These are phyloP conservation scores for Acronicta alni DNA, from an alignment of 2,888 invertebrate species.

Conservation along the genomic window DNA sequence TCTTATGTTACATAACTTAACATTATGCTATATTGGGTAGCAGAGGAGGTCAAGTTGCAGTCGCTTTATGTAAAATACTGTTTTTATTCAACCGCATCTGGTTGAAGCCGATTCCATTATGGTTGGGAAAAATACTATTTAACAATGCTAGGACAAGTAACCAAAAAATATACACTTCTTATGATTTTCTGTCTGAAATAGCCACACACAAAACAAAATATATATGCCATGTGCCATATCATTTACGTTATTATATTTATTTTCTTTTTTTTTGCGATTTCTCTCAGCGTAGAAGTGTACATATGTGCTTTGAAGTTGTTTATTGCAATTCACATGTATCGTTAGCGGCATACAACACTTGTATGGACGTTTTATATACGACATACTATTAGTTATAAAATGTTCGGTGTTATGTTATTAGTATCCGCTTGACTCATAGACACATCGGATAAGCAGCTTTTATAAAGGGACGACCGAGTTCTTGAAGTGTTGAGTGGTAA, in stretches of 20 bases:
- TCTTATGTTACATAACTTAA: constrained; percentile 16
- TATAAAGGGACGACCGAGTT: neutral
- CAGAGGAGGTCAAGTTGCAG: neutral
- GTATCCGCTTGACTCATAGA: constrained; percentile 3
- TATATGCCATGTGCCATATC: no score
- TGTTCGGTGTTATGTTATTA: constrained; percentile 2
- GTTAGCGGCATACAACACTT: neutral
- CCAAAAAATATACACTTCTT: no score
- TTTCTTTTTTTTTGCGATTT: no score
- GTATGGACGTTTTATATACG: neutral
- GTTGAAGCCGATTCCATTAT: neutral
- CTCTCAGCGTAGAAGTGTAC: no score
- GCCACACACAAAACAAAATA: no score
- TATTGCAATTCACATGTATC: neutral
- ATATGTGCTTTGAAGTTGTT: constrained; percentile 1
- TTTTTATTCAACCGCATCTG: neutral
- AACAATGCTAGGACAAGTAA: no score
- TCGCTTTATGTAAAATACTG: no score
- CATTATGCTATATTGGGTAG: neutral
- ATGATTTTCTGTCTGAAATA: no score
- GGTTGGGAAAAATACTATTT: neutral
- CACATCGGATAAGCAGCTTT: constrained; percentile 11
- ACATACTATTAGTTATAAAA: no score
- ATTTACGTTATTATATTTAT: no score
- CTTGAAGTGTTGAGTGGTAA: constrained; percentile 21